phyloP scores from a whole-genome alignment of 2,797 vertebrate species.

The Eulemur mongoz region DNA sequence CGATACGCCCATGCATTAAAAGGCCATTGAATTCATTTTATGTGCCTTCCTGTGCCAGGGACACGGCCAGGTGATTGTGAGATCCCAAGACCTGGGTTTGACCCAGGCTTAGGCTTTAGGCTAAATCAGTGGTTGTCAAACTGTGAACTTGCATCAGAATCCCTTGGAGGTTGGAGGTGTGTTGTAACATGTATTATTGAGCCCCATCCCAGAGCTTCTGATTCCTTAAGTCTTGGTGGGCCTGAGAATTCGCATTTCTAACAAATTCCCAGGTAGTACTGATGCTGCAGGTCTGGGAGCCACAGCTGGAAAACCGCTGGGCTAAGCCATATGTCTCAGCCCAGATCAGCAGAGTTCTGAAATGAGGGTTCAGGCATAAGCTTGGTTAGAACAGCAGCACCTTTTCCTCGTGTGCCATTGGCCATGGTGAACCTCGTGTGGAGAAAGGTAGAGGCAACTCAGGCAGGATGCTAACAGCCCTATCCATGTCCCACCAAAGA shows the following conservation, averaged over 20 bases:
- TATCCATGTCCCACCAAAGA: too few species aligned
- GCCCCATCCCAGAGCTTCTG: neutral
- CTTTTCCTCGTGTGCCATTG: neutral
- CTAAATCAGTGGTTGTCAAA: neutral
- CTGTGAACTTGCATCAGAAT: neutral
- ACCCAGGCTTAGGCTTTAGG: neutral
- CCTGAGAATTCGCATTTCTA: neutral
- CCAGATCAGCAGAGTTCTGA: neutral
- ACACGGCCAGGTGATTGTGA: neutral
- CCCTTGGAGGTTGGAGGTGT: too few species aligned
- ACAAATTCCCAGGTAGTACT: neutral
- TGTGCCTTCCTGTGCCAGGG: neutral
- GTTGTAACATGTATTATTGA: neutral
- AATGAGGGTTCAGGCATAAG: neutral
- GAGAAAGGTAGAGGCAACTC: neutral
- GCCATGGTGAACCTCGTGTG: accelerated
- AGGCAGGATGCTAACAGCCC: neutral
- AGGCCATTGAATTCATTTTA: neutral
- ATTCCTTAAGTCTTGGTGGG: neutral
- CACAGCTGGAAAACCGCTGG: neutral
- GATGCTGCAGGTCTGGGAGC: neutral
- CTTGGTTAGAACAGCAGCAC: neutral
- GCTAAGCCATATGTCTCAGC: neutral
- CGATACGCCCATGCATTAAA: accelerated
- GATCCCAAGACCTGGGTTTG: neutral